Conservation (phyloP, 2,888 invertebrate species). For the Megaustenia siamemsis region DNA sequence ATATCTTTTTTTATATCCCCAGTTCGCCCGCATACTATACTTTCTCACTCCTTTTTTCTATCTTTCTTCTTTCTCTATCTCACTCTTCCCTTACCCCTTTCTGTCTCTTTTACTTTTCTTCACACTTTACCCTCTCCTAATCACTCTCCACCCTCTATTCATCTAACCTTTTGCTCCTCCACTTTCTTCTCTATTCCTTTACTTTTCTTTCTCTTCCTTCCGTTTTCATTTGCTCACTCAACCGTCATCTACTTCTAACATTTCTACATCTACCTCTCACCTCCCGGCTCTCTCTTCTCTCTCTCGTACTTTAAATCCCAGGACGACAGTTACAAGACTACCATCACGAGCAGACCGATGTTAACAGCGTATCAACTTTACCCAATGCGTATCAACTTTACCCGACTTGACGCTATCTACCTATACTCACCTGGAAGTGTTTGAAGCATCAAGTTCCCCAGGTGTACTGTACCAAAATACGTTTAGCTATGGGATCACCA, state of each 20-base stretch:
- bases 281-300: neutral
- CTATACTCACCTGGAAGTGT: neutral
- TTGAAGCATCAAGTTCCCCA: neutral
- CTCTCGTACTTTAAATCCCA: neutral
- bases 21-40: neutral
- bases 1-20: too few relatives aligned
- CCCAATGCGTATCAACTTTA: too few relatives aligned
- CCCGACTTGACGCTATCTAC: neutral
- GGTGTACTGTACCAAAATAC: too few relatives aligned
- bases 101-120: neutral
- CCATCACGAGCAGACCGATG: neutral
- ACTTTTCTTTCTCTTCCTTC: neutral
- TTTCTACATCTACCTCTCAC: neutral
- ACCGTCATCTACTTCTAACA: neutral
- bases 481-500: too few relatives aligned
- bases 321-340: neutral
- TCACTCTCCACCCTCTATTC: neutral
- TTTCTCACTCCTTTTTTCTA: neutral
- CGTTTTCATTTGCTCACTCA: too few relatives aligned
- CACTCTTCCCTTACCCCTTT: neutral
- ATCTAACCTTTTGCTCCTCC: too few relatives aligned
- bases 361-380: neutral
- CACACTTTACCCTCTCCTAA: neutral
- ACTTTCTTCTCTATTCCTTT: too few relatives aligned
- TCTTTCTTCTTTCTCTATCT: too few relatives aligned